A percentile compares a stretch with the other conserved stretches of the same genome.
phyloP scores from a whole-genome alignment of 2,888 invertebrate genomes.

The Amphimallon solstitiale region DNA sequence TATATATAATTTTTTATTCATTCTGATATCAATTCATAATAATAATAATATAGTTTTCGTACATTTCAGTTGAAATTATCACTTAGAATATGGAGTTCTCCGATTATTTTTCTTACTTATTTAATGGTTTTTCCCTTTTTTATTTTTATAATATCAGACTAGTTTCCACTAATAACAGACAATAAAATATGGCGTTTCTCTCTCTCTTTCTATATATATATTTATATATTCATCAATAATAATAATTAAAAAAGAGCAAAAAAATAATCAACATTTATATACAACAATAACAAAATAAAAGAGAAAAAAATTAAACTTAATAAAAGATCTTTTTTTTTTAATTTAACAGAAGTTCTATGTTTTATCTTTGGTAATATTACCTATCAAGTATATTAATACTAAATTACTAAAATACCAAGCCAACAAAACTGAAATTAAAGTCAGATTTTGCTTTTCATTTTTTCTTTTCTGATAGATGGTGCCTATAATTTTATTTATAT shows the following conservation, averaged over 20 bases:
- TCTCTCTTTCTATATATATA: conserved; percentile 4
- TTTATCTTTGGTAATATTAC: conserved; percentile 28
- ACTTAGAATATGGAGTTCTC: conserved; percentile 34
- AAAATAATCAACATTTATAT: conserved; percentile 24
- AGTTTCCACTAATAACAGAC: conserved; percentile 35
- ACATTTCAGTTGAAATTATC: conserved; percentile 14
- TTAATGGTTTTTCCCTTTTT: no score
- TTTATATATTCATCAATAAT: not conserved
- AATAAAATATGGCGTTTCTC: conserved; percentile 23
- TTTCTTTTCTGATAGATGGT: no score
- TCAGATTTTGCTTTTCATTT: no score
- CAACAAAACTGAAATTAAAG: no score
- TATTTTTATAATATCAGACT: conserved; percentile 36
- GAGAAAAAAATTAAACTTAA: conserved; percentile 19
- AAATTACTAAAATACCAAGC: not conserved
- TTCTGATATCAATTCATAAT: not conserved
- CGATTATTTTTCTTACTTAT: no score
- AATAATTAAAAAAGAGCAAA: conserved; percentile 14
- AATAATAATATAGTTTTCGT: no score
- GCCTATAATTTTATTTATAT: no score
- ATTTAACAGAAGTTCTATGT: conserved; percentile 11
- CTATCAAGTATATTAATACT: conserved; percentile 2
- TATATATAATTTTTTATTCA: no score
- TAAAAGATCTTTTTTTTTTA: conserved; percentile 13
- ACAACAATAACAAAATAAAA: conserved; percentile 23